phyloP scores from a whole-genome alignment of 2,888 invertebrate species.

The Polyommatus iphigenia region DNA sequence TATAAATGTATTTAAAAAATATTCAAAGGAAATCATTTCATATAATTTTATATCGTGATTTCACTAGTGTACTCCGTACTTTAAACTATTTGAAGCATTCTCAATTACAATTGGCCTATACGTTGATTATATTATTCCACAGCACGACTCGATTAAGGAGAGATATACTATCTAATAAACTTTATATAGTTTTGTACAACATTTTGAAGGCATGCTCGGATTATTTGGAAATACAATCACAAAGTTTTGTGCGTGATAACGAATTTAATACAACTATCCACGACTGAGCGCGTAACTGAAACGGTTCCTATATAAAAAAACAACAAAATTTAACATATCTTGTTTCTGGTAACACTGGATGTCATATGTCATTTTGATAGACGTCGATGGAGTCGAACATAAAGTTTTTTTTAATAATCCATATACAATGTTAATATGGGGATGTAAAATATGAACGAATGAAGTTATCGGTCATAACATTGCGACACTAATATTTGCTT shows the following conservation, averaged over 20 bases:
- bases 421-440: too few species aligned
- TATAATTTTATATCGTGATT: constrained; percentile 49
- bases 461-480: too few species aligned
- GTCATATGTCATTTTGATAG: neutral
- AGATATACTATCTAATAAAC: constrained; percentile 31
- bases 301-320: constrained; percentile 17
- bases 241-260: constrained; percentile 63
- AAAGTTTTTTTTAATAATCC: too few species aligned
- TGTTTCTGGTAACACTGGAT: neutral
- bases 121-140: constrained; percentile 44
- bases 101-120: constrained; percentile 54
- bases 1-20: constrained; percentile 73
- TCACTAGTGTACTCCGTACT: constrained; percentile 60
- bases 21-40: constrained; percentile 62
- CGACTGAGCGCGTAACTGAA: neutral
- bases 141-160: constrained; percentile 22
- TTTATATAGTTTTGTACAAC: constrained; percentile 46
- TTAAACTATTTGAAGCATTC: constrained; percentile 66
- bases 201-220: constrained; percentile 55
- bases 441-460: too few species aligned
- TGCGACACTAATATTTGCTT: too few species aligned
- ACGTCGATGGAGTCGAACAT: too few species aligned
- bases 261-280: constrained; percentile 33
- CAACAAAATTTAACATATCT: neutral
- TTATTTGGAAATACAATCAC: constrained; percentile 53